Percentiles rank a stretch among this genome's conserved stretches.
Conservation (phyloP, 2,113 vertebrate species). For the Podarcis raffonei region DNA sequence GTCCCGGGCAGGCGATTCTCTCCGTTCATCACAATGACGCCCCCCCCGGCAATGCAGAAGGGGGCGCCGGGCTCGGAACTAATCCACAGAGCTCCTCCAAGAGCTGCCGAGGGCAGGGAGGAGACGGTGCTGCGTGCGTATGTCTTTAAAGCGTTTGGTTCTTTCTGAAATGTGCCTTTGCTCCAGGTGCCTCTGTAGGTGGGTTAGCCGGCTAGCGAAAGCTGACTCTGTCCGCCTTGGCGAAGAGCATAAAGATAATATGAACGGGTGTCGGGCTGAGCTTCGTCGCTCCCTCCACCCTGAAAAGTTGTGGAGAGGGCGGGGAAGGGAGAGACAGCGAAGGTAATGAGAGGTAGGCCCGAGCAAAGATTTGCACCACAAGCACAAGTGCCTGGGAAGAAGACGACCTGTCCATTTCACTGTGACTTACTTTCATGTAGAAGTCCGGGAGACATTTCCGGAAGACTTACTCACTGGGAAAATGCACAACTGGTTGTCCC, state of each 20-base stretch:
- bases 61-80: neutral
- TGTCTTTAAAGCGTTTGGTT: neutral
- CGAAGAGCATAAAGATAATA: neutral
- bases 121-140: too few species aligned
- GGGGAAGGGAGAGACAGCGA: too few species aligned
- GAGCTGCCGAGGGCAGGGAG: neutral
- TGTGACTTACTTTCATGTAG: neutral
- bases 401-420: too few species aligned
- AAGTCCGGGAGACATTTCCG: neutral
- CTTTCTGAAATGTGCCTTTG: neutral
- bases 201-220: neutral
- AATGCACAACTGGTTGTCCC: neutral
- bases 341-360: too few species aligned
- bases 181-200: too few species aligned
- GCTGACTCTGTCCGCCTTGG: neutral
- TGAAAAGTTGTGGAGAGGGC: too few species aligned
- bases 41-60: too few species aligned
- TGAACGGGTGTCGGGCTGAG: neutral
- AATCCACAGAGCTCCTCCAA: neutral
- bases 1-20: too few species aligned
- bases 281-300: neutral
- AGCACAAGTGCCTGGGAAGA: too few species aligned
- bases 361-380: too few species aligned
- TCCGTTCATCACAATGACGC: neutral
- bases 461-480: too few species aligned